Base-by-base conservation (phyloP, 2,113 vertebrate genomes). In the Saimiri boliviensis region DNA sequence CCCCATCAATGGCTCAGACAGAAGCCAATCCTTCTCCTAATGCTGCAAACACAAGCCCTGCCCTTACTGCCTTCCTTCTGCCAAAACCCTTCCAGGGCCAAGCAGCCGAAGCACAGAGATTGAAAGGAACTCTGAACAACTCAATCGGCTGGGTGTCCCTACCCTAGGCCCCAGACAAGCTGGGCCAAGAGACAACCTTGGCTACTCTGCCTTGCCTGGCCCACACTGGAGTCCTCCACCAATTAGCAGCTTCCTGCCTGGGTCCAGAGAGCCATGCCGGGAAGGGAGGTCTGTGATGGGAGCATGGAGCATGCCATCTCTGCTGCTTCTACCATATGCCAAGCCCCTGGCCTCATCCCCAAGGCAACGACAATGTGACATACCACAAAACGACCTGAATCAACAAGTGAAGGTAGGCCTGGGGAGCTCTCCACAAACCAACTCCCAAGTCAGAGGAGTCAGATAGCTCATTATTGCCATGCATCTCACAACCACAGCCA, bases 241-340 rank as follows among this genome's bases (percentile, higher is more conserved):
- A 54, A 74, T 19, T 45, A 92, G 23, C 84, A 95, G 96, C 87
- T 96, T 97, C 98, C 96, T 95, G 95, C 95, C 97, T 88, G 93
- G 93, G 94, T 94, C 90, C 97, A 97, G 96, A 97, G 89, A 83
- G 95, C 80, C 96, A 94, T 94, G 70, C 95, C 42, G 60, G 97
- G 93, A 93, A 95, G 92, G 95, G 96, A 97, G 93, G 68, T 92
- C 97, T 83, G 96, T 95, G 97, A 97, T 94, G 96, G 84, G n/a
- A 98, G 95, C 97, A 91, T 86, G 80, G 35, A 98, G 96, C 97
- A 97, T 98, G 98, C 97, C 85, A 90, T 95, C 97, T 97, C 88
- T 95, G 81, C 60, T 87, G 11, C 89, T 94, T 96, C 71, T 76
- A 91, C 94, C 76, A 77, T 82, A 96, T 95, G 94, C 93, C 76